Percentiles rank a stretch among this genome's conserved stretches.
phyloP scores from a whole-genome alignment of 2,888 invertebrate species.

The Anthrax anthrax region DNA sequence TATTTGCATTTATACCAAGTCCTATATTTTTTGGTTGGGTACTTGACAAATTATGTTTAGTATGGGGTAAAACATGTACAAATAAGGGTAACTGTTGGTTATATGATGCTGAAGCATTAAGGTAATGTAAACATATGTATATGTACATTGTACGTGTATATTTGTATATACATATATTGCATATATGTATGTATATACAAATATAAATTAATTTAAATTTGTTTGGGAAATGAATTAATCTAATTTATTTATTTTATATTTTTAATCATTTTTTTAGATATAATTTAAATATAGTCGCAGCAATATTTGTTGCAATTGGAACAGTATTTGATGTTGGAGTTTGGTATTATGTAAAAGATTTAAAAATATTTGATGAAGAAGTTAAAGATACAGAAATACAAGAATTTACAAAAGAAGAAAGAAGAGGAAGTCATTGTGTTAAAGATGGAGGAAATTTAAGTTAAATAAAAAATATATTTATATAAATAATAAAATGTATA shows the following conservation, averaged over 20 bases:
- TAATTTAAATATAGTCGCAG: conserved; percentile 48
- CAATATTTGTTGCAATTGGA: conserved; percentile 48
- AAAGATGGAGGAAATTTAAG: too few relatives aligned
- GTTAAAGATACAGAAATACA: conserved; percentile 28
- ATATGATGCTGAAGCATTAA: conserved; percentile 48
- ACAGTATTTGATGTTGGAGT: conserved; percentile 50
- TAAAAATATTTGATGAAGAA: conserved; percentile 54
- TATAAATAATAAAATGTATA: too few relatives aligned
- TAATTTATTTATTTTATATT: background rate
- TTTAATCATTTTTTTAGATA: conserved; percentile 31
- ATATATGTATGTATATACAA: too few relatives aligned
- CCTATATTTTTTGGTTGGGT: conserved; percentile 63
- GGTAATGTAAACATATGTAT: conserved; percentile 30
- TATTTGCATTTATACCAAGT: conserved; percentile 59
- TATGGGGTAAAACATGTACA: conserved; percentile 59
- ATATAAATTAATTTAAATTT: background rate
- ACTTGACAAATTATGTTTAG: conserved; percentile 45
- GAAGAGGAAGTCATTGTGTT: too few relatives aligned
- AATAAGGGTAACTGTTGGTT: conserved; percentile 57
- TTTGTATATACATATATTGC: too few relatives aligned
- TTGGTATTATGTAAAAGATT: conserved; percentile 53
- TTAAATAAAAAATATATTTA: too few relatives aligned
- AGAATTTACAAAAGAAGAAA: conserved; percentile 26
- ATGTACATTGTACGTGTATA: too few relatives aligned
- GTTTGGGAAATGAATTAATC: background rate